Conservation (phyloP, 2,797 vertebrate genomes). For the Pangasius larnaudii region DNA sequence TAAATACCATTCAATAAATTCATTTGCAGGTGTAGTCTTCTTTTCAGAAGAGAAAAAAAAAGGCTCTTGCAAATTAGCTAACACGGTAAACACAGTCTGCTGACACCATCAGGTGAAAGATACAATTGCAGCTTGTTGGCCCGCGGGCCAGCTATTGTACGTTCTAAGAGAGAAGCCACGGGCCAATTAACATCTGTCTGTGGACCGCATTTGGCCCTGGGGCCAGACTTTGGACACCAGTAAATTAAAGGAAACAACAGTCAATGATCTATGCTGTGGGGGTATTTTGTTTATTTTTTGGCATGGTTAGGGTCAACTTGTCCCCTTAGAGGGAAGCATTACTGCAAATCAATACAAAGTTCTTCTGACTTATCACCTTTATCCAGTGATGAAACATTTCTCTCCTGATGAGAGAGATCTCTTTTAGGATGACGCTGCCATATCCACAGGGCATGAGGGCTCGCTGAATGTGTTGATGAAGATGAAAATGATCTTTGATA, state of each 20-base stretch:
- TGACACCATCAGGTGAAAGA: neutral
- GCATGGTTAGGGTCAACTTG: neutral
- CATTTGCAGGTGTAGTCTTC: neutral
- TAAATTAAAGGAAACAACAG: neutral
- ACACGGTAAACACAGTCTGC: neutral
- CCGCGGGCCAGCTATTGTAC: too few relatives aligned
- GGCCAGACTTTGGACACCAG: neutral
- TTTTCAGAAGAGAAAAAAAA: neutral
- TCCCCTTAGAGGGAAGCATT: neutral
- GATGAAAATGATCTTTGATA: neutral
- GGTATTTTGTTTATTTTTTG: too few relatives aligned
- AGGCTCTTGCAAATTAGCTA: neutral
- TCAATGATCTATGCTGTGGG: neutral
- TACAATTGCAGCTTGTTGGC: too few relatives aligned
- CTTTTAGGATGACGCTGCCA: neutral
- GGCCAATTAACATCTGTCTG: neutral
- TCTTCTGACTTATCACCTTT: too few relatives aligned
- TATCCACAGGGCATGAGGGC: neutral
- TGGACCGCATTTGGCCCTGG: neutral
- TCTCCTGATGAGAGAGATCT: neutral
- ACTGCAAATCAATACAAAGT: too few relatives aligned
- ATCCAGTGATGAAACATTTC: neutral
- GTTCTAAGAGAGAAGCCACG: too few relatives aligned
- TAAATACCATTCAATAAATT: neutral
- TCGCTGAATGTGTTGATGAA: neutral